Evolutionary conservation across 2,888 invertebrate genomes (phyloP).

Genomic region (Acleris sparsana): DNA sequence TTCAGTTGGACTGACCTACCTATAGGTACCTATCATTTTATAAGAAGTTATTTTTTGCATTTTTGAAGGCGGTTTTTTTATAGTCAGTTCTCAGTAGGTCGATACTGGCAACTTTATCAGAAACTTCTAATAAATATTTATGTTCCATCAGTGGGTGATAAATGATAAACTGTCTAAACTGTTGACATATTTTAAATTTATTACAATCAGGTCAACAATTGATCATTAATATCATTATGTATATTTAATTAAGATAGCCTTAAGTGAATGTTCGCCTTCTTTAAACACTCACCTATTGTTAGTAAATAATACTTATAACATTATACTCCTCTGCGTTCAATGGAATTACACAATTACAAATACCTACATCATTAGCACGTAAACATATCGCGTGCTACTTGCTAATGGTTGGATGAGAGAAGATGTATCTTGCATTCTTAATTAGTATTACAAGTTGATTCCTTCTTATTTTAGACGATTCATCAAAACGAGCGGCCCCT

Average conservation of each 20-base stretch:
- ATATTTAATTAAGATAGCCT: conserved; percentile 16
- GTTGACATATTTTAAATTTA: no score
- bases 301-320: conserved; percentile 17
- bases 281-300: conserved; percentile 39
- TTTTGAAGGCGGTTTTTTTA: no score
- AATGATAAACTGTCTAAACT: no score
- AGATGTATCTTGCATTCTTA: conserved; percentile 16
- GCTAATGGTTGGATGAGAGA: conserved; percentile 39
- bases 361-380: conserved; percentile 33
- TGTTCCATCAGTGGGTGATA: neutral
- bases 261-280: conserved; percentile 55
- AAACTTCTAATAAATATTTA: neutral
- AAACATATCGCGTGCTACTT: conserved; percentile 47
- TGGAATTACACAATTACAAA: conserved; percentile 30
- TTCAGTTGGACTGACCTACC: no score
- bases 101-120: neutral
- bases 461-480: conserved; percentile 28
- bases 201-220: neutral
- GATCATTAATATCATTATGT: neutral
- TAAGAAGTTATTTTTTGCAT: no score
- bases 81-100: neutral
- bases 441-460: conserved; percentile 20
- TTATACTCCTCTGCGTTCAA: conserved; percentile 34
- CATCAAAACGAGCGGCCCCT: conserved; percentile 7
- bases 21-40: no score